These are phyloP conservation scores for Scomber colias DNA, from an alignment of 2,113 vertebrate genomes.

Conservation along the genomic window DNA sequence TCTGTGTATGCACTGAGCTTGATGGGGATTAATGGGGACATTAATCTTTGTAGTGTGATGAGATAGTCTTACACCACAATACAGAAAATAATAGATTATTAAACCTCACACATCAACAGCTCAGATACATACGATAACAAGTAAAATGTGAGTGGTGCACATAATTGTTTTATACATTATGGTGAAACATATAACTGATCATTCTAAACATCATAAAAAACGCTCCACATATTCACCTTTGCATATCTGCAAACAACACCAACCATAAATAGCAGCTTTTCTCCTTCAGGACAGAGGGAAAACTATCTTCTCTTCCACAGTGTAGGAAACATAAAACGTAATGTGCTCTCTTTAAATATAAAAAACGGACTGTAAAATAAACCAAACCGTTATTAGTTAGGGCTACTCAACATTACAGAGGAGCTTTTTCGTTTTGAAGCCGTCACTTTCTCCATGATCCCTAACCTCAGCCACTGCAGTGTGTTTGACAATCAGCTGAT, in stretches of 20 bases:
- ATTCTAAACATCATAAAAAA: conserved; percentile 15
- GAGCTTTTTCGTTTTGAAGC: conserved; percentile 2
- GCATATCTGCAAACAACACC: conserved; percentile 65
- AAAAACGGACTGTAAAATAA: background rate
- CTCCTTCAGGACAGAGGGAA: conserved; percentile 36
- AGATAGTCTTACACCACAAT: background rate
- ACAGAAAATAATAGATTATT: background rate
- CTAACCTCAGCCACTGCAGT: conserved; percentile 75
- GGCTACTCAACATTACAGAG: no score
- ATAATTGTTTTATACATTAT: background rate
- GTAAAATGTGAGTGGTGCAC: background rate
- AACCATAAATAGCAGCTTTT: conserved; percentile 70
- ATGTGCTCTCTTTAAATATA: background rate
- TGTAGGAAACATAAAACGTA: background rate
- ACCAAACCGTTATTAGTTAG: background rate
- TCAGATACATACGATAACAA: background rate
- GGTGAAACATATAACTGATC: background rate
- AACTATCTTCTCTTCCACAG: conserved; percentile 30
- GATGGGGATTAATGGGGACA: background rate
- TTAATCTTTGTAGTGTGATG: conserved; percentile 15
- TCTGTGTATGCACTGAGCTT: conserved; percentile 1
- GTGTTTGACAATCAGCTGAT: conserved; percentile 86
- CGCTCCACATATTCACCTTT: conserved; percentile 60
- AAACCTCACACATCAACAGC: conserved; percentile 3
- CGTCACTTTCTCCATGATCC: conserved; percentile 54